phyloP scores from a whole-genome alignment of 2,113 vertebrate genomes.

The Nesoenas mayeri region DNA sequence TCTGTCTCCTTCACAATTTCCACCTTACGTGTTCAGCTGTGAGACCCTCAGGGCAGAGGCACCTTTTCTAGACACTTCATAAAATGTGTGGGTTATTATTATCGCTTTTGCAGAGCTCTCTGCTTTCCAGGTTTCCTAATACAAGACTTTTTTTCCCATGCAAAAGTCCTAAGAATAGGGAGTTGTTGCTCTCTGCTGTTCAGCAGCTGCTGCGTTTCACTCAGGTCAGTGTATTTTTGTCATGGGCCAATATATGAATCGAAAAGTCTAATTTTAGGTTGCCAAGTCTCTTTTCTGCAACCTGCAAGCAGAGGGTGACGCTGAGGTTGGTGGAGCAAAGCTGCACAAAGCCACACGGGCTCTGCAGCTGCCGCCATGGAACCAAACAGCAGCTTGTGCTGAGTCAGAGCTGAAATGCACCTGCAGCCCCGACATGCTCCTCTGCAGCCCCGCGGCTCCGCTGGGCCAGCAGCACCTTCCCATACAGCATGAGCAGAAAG shows the following conservation, averaged over 20 bases:
- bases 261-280: not conserved
- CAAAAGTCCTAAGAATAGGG: not conserved
- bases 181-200: not conserved
- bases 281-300: not conserved
- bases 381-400: not conserved
- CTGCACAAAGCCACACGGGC: rapidly evolving
- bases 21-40: not conserved
- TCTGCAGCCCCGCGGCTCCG: not conserved
- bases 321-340: not conserved
- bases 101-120: not conserved
- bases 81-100: not conserved
- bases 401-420: not conserved
- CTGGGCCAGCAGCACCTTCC: not conserved
- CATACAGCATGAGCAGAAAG: not conserved
- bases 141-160: not conserved
- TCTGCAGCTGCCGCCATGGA: not conserved
- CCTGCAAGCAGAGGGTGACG: not conserved
- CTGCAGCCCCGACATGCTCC: rapidly evolving
- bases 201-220: not conserved
- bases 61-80: not conserved
- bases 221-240: not conserved
- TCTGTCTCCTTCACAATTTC: not conserved
- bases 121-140: not conserved
- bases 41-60: not conserved
- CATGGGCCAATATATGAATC: not conserved